phyloP scores from a whole-genome alignment of 1,140 invertebrate genomes.

The Venustaconcha ellipsiformis region DNA sequence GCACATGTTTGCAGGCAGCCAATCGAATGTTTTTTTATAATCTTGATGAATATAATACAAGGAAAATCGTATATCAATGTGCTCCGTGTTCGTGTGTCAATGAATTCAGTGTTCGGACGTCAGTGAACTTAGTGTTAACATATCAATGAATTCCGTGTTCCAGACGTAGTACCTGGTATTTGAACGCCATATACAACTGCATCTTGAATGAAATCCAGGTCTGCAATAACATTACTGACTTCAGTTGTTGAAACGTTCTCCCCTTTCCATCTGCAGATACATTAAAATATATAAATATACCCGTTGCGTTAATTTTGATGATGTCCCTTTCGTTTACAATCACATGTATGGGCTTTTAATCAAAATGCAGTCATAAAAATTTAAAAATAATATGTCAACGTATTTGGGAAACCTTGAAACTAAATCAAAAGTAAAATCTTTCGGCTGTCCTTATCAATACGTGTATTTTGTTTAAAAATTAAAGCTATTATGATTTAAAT shows the following conservation, averaged over 20 bases:
- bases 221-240: slow-evolving; percentile 30
- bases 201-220: slow-evolving; percentile 37
- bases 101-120: not conserved
- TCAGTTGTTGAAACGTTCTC: slow-evolving; percentile 46
- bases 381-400: too few species aligned
- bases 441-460: too few species aligned
- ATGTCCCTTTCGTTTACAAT: too few species aligned
- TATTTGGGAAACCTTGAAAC: too few species aligned
- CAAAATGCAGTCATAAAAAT: too few species aligned
- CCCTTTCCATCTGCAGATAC: slow-evolving; percentile 42
- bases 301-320: too few species aligned
- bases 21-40: too few species aligned
- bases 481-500: too few species aligned
- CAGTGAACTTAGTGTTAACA: not conserved
- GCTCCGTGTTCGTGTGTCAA: not conserved
- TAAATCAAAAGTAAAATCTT: too few species aligned
- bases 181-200: slow-evolving; percentile 45
- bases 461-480: too few species aligned
- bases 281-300: not conserved
- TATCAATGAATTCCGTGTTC: not conserved
- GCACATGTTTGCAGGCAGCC: too few species aligned
- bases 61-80: not conserved
- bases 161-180: slow-evolving; percentile 27
- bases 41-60: not conserved
- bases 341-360: too few species aligned